Base-by-base conservation (phyloP, 2,797 vertebrate genomes). In the Takifugu rubripes region DNA sequence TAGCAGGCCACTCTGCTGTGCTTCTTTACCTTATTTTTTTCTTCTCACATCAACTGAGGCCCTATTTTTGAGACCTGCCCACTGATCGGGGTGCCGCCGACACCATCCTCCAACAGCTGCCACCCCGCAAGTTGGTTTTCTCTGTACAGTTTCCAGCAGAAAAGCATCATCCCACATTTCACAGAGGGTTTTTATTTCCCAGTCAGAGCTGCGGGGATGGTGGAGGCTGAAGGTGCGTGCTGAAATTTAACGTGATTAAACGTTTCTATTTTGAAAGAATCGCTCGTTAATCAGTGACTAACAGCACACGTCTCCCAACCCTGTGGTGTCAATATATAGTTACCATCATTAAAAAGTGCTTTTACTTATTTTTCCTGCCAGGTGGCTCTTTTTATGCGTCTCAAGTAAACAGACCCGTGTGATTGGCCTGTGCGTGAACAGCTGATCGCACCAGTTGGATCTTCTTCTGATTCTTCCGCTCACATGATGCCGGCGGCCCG, bases 41-140 rank as follows among this genome's bases (percentile, higher is more conserved):
- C 10, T 33, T 29, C 10, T 40, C 14, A 40, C 36, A 10, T 14
- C 0, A 10, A 40, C 36, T 40, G 12, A 40, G 36, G 3, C 59
- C 44, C 44, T 46, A 3, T 21, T 46, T 21, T n/a, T 44, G 64
- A 77, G 61, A 52, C 60, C 74, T 40, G 54, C 59, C 59, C 64
- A 84, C 70, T 75, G 74, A 81, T 81, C 72, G 75, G 51, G 40
- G 56, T 78, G 54, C 72, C 78, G 71, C 71, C 80, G 73, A 61
- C 78, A 47, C 79, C 56, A 52, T 77, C 75, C 85, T 85, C 68
- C 51, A 78, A 72, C 79, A 82, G 82, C 77, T 86, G 82, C 82
- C 76, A 67, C 69, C 56, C 61, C 65, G 68, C 66, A 47, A 59
- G 65, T n/a, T 12, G n/a, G 7, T 25, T 48, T 61, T 17, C 9